Percentiles rank a stretch among this genome's conserved stretches.
Conservation (phyloP, 2,113 vertebrate species). For the Phylloscopus trochilus region DNA sequence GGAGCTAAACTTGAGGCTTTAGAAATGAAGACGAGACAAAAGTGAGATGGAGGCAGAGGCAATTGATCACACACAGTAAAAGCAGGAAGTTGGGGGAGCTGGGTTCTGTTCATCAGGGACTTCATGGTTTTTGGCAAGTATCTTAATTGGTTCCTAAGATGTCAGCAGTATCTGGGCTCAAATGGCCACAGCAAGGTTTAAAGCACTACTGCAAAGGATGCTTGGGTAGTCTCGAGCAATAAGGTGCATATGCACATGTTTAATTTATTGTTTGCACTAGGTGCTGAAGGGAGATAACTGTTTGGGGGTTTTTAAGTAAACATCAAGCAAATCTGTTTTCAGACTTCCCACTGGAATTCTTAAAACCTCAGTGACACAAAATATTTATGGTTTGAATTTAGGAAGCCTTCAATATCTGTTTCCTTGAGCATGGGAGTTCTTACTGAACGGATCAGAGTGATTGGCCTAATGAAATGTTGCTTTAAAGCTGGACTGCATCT, state of each 20-base stretch:
- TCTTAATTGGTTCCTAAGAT: background rate
- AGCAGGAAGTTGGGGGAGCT: background rate
- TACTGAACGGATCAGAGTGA: background rate
- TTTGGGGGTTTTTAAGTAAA: background rate
- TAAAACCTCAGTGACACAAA: background rate
- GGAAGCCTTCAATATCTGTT: background rate
- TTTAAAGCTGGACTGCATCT: background rate
- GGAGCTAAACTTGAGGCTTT: background rate
- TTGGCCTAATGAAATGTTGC: background rate
- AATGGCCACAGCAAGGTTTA: background rate
- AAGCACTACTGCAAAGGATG: background rate
- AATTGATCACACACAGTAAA: background rate
- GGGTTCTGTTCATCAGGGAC: background rate
- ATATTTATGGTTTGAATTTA: background rate
- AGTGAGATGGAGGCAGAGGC: background rate
- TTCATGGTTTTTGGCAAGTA: background rate
- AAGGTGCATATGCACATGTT: background rate
- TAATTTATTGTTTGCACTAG: slow-evolving; percentile 32
- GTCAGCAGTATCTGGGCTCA: background rate
- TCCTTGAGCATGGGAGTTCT: background rate
- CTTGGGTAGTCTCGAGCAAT: background rate
- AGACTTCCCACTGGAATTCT: background rate
- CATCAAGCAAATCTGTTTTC: background rate
- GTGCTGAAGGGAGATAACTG: background rate
- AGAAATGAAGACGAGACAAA: background rate